These are phyloP conservation scores for Alligator sinensis DNA, from an alignment of 2,113 vertebrate genomes.

Conservation along the genomic window DNA sequence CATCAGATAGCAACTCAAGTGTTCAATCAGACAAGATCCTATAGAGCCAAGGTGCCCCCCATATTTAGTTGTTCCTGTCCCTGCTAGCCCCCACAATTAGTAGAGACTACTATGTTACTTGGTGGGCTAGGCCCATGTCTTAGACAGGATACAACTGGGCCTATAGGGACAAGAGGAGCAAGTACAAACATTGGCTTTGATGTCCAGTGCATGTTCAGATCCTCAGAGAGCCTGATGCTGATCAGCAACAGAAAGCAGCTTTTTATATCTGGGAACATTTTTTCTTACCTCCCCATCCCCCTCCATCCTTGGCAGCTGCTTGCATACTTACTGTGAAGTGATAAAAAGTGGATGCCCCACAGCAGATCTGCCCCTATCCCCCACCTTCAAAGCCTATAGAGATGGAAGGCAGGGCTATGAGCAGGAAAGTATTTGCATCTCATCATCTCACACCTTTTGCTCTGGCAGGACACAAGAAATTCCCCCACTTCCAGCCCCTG, in stretches of 20 bases:
- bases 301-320: neutral
- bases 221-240: neutral
- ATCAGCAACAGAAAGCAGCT: neutral
- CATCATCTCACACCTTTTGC: neutral
- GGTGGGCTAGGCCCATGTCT: too few species aligned
- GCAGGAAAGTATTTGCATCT: neutral
- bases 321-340: neutral
- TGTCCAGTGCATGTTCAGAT: neutral
- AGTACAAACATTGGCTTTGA: neutral
- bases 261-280: neutral
- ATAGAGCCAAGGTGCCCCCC: too few species aligned
- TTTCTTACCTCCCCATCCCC: neutral
- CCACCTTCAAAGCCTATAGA: neutral
- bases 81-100: too few species aligned
- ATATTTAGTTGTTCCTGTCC: too few species aligned
- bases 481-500: neutral
- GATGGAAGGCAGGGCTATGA: neutral
- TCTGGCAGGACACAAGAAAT: neutral
- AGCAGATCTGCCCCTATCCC: neutral
- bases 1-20: too few species aligned
- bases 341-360: neutral
- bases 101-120: too few species aligned
- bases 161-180: too few species aligned
- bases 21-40: too few species aligned
- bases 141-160: too few species aligned